These are phyloP conservation scores for Phylloscopus whistleri DNA, from an alignment of 2,113 vertebrate species.

Conservation along the genomic window DNA sequence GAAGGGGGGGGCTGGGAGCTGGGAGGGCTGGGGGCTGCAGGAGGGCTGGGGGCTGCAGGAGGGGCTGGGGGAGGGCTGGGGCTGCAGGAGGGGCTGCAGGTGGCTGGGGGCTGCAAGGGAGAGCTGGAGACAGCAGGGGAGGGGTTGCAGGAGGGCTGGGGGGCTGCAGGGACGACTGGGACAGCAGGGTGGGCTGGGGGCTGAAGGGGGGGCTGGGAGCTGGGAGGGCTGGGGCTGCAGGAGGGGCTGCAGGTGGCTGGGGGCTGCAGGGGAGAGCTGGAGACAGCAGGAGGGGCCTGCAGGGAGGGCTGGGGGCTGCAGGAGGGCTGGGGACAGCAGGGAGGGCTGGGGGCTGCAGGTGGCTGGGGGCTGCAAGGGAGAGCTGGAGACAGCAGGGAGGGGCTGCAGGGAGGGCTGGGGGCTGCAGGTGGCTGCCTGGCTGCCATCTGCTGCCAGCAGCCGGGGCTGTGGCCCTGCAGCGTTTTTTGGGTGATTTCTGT, in stretches of 20 bases:
- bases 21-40: too few relatives aligned
- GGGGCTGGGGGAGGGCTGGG: not conserved
- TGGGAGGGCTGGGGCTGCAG: too few relatives aligned
- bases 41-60: too few relatives aligned
- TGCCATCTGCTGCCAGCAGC: conserved; percentile 3
- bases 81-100: not conserved
- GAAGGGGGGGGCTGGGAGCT: too few relatives aligned
- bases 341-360: too few relatives aligned
- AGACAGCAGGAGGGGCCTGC: too few relatives aligned
- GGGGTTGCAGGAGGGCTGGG: not conserved
- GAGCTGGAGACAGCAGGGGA: too few relatives aligned
- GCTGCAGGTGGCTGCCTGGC: not conserved
- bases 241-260: too few relatives aligned
- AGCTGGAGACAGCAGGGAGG: too few relatives aligned
- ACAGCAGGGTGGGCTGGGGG: not conserved
- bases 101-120: not conserved
- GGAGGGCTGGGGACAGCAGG: not conserved
- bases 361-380: too few relatives aligned
- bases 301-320: too few relatives aligned
- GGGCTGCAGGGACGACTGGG: not conserved
- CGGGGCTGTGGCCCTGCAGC: not conserved
- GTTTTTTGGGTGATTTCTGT: not conserved
- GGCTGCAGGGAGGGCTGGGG: not conserved
- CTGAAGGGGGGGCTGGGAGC: not conserved
- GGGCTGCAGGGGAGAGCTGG: too few relatives aligned